Conservation (phyloP, 2,113 vertebrate genomes). For the Suricata suricatta region DNA sequence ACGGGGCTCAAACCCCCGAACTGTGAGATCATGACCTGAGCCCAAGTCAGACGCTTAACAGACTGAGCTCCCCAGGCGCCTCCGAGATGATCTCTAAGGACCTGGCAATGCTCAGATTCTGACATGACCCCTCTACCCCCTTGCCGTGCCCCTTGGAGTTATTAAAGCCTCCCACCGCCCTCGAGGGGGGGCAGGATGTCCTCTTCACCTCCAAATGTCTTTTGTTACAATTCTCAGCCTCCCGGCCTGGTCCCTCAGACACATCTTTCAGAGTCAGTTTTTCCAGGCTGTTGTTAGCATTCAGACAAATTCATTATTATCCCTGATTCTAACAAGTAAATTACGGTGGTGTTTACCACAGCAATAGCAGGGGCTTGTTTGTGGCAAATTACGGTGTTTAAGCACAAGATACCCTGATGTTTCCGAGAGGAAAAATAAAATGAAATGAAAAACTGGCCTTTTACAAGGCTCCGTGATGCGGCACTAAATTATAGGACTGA, state of each 20-base stretch:
- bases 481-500: not conserved
- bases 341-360: not conserved
- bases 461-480: not conserved
- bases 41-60: not conserved
- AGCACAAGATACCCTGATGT: conserved; percentile 35
- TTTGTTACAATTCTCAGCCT: not conserved
- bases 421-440: conserved; percentile 32
- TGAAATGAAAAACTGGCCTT: not conserved
- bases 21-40: not conserved
- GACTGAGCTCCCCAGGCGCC: not conserved
- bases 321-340: conserved; percentile 51
- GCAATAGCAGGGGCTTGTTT: conserved; percentile 15
- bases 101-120: not conserved
- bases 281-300: conserved; percentile 21
- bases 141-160: not conserved
- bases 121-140: not conserved
- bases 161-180: not conserved
- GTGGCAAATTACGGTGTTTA: conserved; percentile 50
- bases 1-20: not conserved
- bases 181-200: not conserved
- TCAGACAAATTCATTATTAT: conserved; percentile 46
- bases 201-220: not conserved
- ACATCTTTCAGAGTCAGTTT: not conserved
- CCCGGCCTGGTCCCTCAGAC: not conserved
- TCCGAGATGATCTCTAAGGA: not conserved